These are phyloP conservation scores for Anoplolepis gracilipes DNA, from an alignment of 1,140 invertebrate species.

Conservation along the genomic window DNA sequence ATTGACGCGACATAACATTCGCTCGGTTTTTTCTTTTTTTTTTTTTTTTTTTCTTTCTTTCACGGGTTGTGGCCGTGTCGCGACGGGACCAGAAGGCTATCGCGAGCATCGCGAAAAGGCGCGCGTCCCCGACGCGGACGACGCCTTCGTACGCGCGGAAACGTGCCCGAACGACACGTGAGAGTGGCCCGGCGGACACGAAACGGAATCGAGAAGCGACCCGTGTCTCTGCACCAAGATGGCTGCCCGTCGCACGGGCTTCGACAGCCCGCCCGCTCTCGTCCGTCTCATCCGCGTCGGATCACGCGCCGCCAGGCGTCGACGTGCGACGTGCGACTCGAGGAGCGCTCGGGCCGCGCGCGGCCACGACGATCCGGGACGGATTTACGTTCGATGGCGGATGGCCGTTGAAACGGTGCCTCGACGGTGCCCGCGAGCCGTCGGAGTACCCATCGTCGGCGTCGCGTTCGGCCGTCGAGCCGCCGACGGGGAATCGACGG, in stretches of 20 bases:
- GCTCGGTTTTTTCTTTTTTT: background rate
- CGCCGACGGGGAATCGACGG: slow-evolving; percentile 54
- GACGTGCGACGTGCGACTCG: background rate
- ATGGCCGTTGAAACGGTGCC: background rate
- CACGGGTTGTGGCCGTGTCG: background rate
- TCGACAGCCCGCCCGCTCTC: slow-evolving; percentile 69
- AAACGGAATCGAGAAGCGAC: slow-evolving; percentile 57
- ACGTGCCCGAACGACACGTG: slow-evolving; percentile 41
- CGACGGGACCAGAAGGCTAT: background rate
- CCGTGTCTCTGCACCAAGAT: slow-evolving; percentile 76
- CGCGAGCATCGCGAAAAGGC: background rate
- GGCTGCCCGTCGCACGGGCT: slow-evolving; percentile 81
- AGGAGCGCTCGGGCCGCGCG: background rate
- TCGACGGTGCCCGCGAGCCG: background rate
- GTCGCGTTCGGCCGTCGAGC: slow-evolving; percentile 50
- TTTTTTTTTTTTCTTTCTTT: no score
- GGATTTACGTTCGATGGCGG: background rate
- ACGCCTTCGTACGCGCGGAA: background rate
- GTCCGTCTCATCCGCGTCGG: background rate
- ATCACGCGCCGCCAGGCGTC: background rate
- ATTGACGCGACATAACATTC: background rate
- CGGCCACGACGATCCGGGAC: no score
- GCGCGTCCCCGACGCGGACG: background rate
- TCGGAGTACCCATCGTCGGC: background rate
- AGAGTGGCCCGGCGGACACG: slow-evolving; percentile 45